Evolutionary conservation across 2,797 vertebrate genomes (phyloP), one percentile per base, ranked within the genome.

Genomic region (Podarcis siculus): DNA sequence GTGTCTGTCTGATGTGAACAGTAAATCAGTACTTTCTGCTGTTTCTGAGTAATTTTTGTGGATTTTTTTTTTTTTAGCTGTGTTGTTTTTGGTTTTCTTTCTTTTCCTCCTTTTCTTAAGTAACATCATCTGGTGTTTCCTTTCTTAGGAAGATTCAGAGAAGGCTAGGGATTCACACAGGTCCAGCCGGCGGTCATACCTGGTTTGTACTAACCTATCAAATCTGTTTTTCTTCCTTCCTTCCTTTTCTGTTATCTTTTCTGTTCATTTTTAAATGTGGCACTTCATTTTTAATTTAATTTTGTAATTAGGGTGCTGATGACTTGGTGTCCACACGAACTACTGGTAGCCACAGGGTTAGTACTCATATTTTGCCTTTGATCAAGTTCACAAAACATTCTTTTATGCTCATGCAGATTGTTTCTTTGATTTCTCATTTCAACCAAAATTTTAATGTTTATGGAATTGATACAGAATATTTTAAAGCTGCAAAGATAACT

Each of bases 81-180:
- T 64, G 89, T 15, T 55, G 23, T 81, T 73, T 78, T 87, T 92
- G 35, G 19, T 79, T 30, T 49, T 58, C 17, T 37, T 0, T 13
- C 21, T 45, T 76, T 39, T 9, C 37, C 13, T 30, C 37, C 73
- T 84, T 75, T 87, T 89, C 79, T 45, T 85, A 83, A 92, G 82
- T 97, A 95, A 97, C 37, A 92, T 39, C 93, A 85, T 95, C 94
- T 94, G 73, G 88, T 95, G 86, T 97, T 93, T 97, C 95, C 92
- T 94, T 96, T 97, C 96, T 94, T 94, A 99, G 99, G 99, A 98
- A 96, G 98, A 99, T 95, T 93, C 98, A 90, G 98, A 99, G 93
- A 98, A 98, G 95, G 98, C 98, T 96, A 97, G 97, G 96, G 94
- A 97, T 94, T 97, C 97, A 96, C 96, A 96, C 95, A 96, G 95